phyloP scores from a whole-genome alignment of 2,888 invertebrate genomes.

The Marasmarcha lunaedactyla region DNA sequence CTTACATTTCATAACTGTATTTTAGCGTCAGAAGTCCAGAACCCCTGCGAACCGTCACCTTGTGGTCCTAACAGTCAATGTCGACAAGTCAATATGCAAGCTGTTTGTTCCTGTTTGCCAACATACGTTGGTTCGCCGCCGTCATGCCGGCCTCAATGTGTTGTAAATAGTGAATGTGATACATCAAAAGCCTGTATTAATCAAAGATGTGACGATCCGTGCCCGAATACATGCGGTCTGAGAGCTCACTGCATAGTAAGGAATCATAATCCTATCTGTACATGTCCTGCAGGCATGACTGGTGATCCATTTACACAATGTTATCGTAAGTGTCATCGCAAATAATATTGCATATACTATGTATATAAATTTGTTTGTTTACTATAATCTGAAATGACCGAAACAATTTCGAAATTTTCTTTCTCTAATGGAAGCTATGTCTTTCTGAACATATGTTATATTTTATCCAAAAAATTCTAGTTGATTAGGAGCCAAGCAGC shows the following conservation, averaged over 20 bases:
- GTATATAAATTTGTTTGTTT: slow-evolving; percentile 39
- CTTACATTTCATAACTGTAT: too few species aligned
- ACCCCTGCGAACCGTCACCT: slow-evolving; percentile 86
- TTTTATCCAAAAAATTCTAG: too few species aligned
- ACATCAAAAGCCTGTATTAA: slow-evolving; percentile 85
- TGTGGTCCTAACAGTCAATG: slow-evolving; percentile 92
- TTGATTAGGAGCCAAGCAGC: too few species aligned
- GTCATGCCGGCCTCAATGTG: slow-evolving; percentile 85
- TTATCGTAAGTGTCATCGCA: slow-evolving; percentile 69
- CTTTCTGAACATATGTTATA: too few species aligned
- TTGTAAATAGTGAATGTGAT: slow-evolving; percentile 89
- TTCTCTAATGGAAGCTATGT: too few species aligned
- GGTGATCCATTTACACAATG: slow-evolving; percentile 90
- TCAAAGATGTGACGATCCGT: slow-evolving; percentile 89
- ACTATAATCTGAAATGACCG: too few species aligned
- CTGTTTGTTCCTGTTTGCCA: slow-evolving; percentile 86
- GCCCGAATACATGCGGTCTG: slow-evolving; percentile 88
- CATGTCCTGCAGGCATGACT: slow-evolving; percentile 85
- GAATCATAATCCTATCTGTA: slow-evolving; percentile 90
- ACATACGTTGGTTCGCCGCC: slow-evolving; percentile 85
- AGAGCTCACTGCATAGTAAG: slow-evolving; percentile 85
- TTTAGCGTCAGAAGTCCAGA: slow-evolving; percentile 57
- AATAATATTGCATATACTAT: too few species aligned
- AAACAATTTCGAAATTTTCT: too few species aligned
- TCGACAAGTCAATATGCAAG: slow-evolving; percentile 81